Evolutionary conservation across 2,797 vertebrate species (phyloP).

Genomic region (Acanthurus leucopareius): DNA sequence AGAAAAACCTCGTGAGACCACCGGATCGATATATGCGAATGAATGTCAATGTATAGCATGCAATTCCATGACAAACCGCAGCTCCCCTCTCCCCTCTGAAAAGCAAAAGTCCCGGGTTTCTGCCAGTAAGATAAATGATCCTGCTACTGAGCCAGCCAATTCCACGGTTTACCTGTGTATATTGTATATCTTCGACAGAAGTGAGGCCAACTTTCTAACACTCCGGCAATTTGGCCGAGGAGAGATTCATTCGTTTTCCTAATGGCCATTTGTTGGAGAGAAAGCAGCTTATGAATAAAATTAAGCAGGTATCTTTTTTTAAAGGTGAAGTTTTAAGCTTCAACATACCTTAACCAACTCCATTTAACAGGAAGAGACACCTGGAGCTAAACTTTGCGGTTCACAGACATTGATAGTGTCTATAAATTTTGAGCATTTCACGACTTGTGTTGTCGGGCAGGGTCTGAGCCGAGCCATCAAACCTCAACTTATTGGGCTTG

Average conservation of each 20-base stretch:
- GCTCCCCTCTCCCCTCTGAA: slow-evolving; percentile 11
- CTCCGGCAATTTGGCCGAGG: slow-evolving; percentile 35
- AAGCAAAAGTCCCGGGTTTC: slow-evolving; percentile 28
- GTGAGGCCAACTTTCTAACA: slow-evolving; percentile 48
- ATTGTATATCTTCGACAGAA: slow-evolving; percentile 30
- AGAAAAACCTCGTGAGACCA: slow-evolving; percentile 21
- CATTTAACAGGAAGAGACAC: slow-evolving; percentile 39
- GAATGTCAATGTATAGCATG: slow-evolving; percentile 22
- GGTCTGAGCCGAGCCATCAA: slow-evolving; percentile 45
- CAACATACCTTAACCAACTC: slow-evolving; percentile 18
- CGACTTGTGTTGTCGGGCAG: slow-evolving; percentile 38
- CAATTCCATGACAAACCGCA: slow-evolving; percentile 22
- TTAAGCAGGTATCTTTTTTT: slow-evolving; percentile 23
- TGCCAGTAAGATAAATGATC: slow-evolving; percentile 52
- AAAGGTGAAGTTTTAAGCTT: slow-evolving; percentile 38
- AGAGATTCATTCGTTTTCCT: slow-evolving; percentile 54
- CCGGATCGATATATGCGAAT: slow-evolving; percentile 52
- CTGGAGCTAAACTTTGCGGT: slow-evolving; percentile 29
- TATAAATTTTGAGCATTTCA: slow-evolving; percentile 41
- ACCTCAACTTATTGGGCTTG: slow-evolving; percentile 55
- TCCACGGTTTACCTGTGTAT: slow-evolving; percentile 34
- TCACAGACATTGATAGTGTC: slow-evolving; percentile 1
- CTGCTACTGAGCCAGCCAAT: slow-evolving; percentile 3
- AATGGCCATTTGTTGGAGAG: slow-evolving; percentile 49
- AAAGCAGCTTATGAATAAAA: slow-evolving; percentile 51